A percentile compares a stretch with the other conserved stretches of the same genome.
Evolutionary conservation across 2,888 invertebrate genomes (phyloP).

Genomic region (Leptogaster cylindrica): DNA sequence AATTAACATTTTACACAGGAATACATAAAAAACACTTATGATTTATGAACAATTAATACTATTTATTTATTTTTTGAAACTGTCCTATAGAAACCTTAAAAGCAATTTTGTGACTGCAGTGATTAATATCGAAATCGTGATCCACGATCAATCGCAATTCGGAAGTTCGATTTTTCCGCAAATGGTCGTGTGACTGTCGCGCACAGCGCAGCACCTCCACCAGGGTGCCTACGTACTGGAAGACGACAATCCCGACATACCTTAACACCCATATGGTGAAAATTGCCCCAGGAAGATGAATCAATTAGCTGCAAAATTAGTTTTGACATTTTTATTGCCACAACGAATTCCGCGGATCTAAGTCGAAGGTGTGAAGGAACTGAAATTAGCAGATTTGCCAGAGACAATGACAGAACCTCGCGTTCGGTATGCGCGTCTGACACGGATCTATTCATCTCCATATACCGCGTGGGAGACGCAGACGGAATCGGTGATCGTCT

Average conservation of each 20-base stretch:
- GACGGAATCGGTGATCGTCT: conserved; percentile 27
- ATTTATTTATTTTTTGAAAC: no score
- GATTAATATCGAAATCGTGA: no score
- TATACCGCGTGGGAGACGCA: conserved; percentile 39
- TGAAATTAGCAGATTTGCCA: conserved; percentile 34
- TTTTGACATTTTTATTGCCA: conserved; percentile 46
- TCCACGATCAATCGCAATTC: no score
- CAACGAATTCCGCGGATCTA: conserved; percentile 38
- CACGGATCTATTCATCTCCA: conserved; percentile 39
- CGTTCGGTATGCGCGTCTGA: conserved; percentile 35
- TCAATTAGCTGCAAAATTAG: conserved; percentile 46
- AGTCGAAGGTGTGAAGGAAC: conserved; percentile 42
- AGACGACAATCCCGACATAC: conserved; percentile 1
- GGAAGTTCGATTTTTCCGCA: conserved; percentile 28
- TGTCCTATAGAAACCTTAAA: no score
- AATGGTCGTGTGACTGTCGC: background rate
- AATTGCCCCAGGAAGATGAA: conserved; percentile 40
- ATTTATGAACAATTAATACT: no score
- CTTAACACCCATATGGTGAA: conserved; percentile 13
- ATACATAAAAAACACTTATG: no score
- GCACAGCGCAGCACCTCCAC: background rate
- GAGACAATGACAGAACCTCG: conserved; percentile 23
- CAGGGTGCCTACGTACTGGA: conserved; percentile 2
- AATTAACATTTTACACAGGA: no score
- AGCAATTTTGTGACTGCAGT: no score